These are phyloP conservation scores for Drosophila villosipedis DNA, from an alignment of 2,888 invertebrate species.

Conservation along the genomic window DNA sequence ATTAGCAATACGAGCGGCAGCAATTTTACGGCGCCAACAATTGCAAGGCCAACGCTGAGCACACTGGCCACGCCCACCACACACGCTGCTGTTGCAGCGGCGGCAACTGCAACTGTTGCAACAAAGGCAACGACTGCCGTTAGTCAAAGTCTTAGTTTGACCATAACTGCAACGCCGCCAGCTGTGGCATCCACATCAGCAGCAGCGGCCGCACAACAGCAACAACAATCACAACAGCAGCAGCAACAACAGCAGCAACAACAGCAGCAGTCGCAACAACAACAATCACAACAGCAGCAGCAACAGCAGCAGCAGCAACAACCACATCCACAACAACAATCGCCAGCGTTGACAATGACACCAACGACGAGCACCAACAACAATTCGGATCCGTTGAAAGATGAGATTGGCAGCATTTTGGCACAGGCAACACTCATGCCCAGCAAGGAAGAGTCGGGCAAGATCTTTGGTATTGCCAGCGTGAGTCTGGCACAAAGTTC, in stretches of 20 bases:
- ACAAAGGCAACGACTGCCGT: conserved; percentile 11
- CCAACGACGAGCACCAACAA: conserved; percentile 14
- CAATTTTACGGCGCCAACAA: conserved; percentile 23
- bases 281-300: conserved; percentile 29
- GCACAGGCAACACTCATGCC: conserved; percentile 85
- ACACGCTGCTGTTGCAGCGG: conserved; percentile 7
- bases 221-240: conserved; percentile 23
- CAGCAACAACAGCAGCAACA: conserved; percentile 27
- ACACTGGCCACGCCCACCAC: conserved; percentile 20
- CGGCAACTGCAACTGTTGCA: neutral
- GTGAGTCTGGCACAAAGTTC: conserved; percentile 85
- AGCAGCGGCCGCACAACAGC: conserved; percentile 39
- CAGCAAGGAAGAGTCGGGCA: conserved; percentile 85
- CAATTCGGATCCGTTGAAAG: conserved; percentile 81
- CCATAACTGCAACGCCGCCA: conserved; percentile 38
- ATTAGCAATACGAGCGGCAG: conserved; percentile 17
- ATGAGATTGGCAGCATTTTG: conserved; percentile 83
- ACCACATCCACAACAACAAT: conserved; percentile 20
- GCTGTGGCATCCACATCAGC: conserved; percentile 65
- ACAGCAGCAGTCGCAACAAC: conserved; percentile 17
- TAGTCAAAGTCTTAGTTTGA: conserved; percentile 52
- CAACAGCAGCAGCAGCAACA: conserved; percentile 40
- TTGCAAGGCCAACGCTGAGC: conserved; percentile 14
- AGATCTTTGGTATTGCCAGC: conserved; percentile 86
- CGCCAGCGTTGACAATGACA: conserved; percentile 31